Base-by-base conservation (phyloP, 2,113 vertebrate species). In the Anas platyrhynchos region DNA sequence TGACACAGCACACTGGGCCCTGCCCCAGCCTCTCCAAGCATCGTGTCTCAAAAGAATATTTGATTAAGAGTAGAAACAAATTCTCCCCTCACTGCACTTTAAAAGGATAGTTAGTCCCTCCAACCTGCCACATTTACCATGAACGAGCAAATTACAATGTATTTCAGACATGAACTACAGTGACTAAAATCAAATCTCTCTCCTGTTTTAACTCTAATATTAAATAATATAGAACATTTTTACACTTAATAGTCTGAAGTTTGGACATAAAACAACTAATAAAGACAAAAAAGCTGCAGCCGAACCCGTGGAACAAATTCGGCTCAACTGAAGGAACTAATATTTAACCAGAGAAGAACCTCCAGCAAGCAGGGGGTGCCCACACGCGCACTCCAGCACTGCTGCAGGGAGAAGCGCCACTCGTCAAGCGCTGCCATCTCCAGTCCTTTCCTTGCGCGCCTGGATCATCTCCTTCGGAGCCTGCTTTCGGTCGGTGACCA, bases 401-500 rank as follows among this genome's bases (percentile, higher is more conserved):
- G 58, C 72, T 20, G 80, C 36, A 13, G 69, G 36, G 59, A 29
- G 0, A 54, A 22, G 44, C 0, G 0, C 11, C 58, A 11, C 58
- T 46, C 25, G 55, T 98, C 97, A 98, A 89, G 90, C 84, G 27
- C 97, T 98, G 75, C 97, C 97, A 13, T 99, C 98, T 50, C 98
- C 98, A 96, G 97, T 98, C 97, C 96, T 98, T 83, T 98, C 97
- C 94, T 98, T 99, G 87, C 97, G 97, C 52, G 98, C 97, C 89
- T 98, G 88, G 44, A 98, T 97, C 97, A 98, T 97, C 67, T 97
- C 94, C 87, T 97, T 97, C 0, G 98, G 96, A 26, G 95, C 98
- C 88, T 91, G 96, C 92, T 96, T 98, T 87, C 97, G 96, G 68
- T 98, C 98, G 61, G 98, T 98, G 91, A 98, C 98, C 83, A 98